These are phyloP conservation scores for Agrochola lota DNA, from an alignment of 2,888 invertebrate species.

Conservation along the genomic window DNA sequence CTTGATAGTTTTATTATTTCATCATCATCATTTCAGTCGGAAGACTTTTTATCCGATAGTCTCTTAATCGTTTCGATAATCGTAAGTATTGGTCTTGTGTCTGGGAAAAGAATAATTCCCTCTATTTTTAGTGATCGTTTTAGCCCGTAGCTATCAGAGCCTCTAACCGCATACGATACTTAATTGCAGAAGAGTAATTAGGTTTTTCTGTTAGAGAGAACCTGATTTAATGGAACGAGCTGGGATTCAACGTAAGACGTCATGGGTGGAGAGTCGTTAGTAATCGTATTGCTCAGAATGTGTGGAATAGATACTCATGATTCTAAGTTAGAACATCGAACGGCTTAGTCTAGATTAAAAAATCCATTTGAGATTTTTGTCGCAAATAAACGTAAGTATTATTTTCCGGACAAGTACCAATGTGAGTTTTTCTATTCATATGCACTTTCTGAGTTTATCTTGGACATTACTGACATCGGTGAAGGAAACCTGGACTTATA, in stretches of 20 bases:
- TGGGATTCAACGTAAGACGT: constrained; percentile 9
- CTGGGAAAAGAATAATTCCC: neutral
- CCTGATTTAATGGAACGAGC: constrained; percentile 7
- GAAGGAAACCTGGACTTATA: no score
- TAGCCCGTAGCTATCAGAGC: constrained; percentile 9
- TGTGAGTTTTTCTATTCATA: no score
- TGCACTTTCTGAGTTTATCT: no score
- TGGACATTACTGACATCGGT: no score
- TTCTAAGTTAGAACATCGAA: neutral
- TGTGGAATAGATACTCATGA: neutral
- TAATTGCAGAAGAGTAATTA: constrained; percentile 41
- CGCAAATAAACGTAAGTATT: no score
- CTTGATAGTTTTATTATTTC: no score
- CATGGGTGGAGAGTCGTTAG: neutral
- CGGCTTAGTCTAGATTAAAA: neutral
- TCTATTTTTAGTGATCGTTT: constrained; percentile 8
- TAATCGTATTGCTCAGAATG: neutral
- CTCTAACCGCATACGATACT: neutral
- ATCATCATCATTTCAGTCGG: no score
- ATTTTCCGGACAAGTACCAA: no score
- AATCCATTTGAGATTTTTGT: neutral
- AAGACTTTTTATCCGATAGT: no score
- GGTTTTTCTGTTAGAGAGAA: constrained; percentile 35
- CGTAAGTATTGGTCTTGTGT: neutral
- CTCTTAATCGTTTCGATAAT: no score